Evolutionary conservation across 2,797 vertebrate species (phyloP).

Genomic region (Sibirionetta formosa): DNA sequence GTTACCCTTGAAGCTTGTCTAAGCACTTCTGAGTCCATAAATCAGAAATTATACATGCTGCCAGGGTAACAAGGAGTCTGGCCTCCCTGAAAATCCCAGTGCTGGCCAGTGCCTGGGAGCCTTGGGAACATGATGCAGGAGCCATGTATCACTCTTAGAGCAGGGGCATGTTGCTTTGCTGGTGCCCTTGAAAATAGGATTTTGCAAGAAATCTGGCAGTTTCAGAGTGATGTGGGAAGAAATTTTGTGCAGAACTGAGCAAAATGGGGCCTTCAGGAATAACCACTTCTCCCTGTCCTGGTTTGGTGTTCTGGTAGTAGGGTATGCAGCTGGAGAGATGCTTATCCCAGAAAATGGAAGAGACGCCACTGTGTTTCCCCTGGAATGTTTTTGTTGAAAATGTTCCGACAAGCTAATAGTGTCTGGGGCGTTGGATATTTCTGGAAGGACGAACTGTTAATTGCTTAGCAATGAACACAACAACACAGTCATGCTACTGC

Average conservation of each 20-base stretch:
- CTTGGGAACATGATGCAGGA: neutral
- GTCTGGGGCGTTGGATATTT: neutral
- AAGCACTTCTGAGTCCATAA: neutral
- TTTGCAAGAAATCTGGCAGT: neutral
- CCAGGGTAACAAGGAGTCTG: neutral
- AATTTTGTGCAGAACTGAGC: neutral
- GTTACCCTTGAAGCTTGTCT: neutral
- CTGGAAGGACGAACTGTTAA: constrained; percentile 41
- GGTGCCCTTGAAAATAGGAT: neutral
- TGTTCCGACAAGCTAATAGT: neutral
- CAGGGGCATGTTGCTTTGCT: neutral
- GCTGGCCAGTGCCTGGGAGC: neutral
- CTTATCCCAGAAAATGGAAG: neutral
- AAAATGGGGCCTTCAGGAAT: neutral
- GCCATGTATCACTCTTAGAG: accelerated
- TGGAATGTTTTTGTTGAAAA: constrained; percentile 52
- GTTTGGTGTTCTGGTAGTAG: neutral
- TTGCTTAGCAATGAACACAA: constrained; percentile 30
- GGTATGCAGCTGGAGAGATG: neutral
- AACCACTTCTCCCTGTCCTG: neutral
- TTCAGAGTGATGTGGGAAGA: neutral
- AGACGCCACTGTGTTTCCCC: neutral
- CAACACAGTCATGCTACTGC: neutral
- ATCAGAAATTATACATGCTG: neutral
- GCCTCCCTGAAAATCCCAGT: neutral